phyloP scores from a whole-genome alignment of 2,797 vertebrate species.

The Acrocephalus scirpaceus region DNA sequence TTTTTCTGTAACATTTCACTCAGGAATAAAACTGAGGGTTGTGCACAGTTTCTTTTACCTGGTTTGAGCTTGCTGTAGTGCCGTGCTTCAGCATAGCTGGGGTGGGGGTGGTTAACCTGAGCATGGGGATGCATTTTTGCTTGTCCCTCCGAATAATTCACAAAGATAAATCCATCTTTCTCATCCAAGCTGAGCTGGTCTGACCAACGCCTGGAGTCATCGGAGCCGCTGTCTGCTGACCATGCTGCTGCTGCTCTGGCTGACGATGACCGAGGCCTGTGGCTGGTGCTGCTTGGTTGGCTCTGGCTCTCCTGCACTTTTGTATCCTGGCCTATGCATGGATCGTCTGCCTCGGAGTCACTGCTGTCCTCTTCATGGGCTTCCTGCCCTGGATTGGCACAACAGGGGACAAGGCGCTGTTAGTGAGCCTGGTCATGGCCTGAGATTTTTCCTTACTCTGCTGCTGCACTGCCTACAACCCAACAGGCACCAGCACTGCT shows the following conservation, averaged over 20 bases:
- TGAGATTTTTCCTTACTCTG: neutral
- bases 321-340: conserved; percentile 81
- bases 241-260: conserved; percentile 79
- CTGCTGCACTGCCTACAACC: neutral
- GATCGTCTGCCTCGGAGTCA: conserved; percentile 92
- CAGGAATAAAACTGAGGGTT: neutral
- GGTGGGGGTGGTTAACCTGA: conserved; percentile 75
- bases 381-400: conserved; percentile 80
- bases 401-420: neutral
- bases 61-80: conserved; percentile 91
- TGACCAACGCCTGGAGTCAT: conserved; percentile 94
- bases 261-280: conserved; percentile 83
- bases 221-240: conserved; percentile 90
- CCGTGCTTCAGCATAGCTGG: conserved; percentile 77
- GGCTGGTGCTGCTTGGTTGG: conserved; percentile 82
- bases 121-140: conserved; percentile 77
- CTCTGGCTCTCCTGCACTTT: conserved; percentile 78
- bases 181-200: conserved; percentile 96
- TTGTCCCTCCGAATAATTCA: conserved; percentile 95
- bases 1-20: neutral
- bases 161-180: conserved; percentile 97
- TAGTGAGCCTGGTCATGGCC: neutral
- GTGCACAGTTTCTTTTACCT: conserved; percentile 72
- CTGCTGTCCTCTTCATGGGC: conserved; percentile 95
- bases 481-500: neutral